Evolutionary conservation across 2,113 vertebrate genomes (phyloP), one percentile per base, ranked within the genome.

Genomic region (Myotis lucifugus): DNA sequence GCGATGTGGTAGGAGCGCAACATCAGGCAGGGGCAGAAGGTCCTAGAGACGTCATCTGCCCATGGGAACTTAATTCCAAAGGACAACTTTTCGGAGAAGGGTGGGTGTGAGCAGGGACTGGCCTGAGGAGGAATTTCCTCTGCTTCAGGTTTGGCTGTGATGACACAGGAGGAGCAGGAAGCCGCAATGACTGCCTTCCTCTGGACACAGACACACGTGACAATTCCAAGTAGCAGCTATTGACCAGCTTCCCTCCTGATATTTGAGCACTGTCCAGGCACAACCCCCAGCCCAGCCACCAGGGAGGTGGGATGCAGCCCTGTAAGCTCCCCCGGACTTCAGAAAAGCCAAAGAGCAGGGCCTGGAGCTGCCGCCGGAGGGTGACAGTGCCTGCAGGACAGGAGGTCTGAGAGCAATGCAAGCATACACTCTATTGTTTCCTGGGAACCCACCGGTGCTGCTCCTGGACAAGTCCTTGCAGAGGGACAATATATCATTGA

Each of bases 201-300:
- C 1, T 2, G 8, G 34, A 66, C 8, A 2, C 13, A 29, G 73
- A 34, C n/a, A 6, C 18, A n/a, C 5, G 0, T 6, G 23, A 42
- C 42, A 74, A 66, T 56, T 25, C 10, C 29, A 40, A 54, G 67
- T 25, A n/a, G 64, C 61, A 77, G 50, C 1, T 15, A 29, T 21
- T 0, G 0, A 79, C 66, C 69, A 32, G 25, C 21, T 23, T 61
- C 59, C 59, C 69, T 70, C 34, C 37, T 8, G 76, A 42, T 14
- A 34, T 42, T 70, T 18, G 18, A 52, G 56, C 29, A 13, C 56
- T 0, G 0, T 32, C 77, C n/a, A 52, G 52, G 66, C 32, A 37
- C 3, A 1, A 34, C 19, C 23, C 21, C 2, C 6, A 32, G 74
- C 19, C 19, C 6, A 2, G 83, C 29, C 27, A 34, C 74, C 2